Base-by-base conservation (phyloP, 2,797 vertebrate genomes). In the Buphagus erythrorhynchus region DNA sequence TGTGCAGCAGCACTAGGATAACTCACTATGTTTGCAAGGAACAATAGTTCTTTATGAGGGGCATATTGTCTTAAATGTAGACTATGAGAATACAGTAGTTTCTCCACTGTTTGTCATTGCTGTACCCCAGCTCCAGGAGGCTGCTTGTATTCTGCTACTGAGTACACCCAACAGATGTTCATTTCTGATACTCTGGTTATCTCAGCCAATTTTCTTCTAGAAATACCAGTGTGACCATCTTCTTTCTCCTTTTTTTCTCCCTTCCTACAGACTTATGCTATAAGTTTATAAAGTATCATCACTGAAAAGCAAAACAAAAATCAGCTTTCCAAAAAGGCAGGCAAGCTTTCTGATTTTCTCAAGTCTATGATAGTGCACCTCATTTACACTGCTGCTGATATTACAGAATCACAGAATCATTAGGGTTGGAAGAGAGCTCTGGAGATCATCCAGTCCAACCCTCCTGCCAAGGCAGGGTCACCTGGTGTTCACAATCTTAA, bases 301-400 rank as follows among this genome's bases (percentile, higher is more conserved):
- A 54, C 0, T 33, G 33, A 76, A 59, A 73, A 83, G 2, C 13
- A 40, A 82, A 85, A n/a, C 14, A 62, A 69, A 85, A 77, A 22
- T 19, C 38, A 57, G 22, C 36, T 55, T 48, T 38, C 46, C 25
- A 49, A 46, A 77, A 61, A 65, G 33, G 12, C 16, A 54, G 6
- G 13, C 5, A n/a, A 68, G 31, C 7, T 46, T 36, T 54, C 31
- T 31, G 18, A 72, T 33, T 49, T 58, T n/a, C 11, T 45, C 12
- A 17, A 28, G 24, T 13, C 26, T 15, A 0, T 3, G n/a, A 29
- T 0, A 22, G 11, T 1, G 5, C 46, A 83, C 43, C 31, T 68
- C 55, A 21, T 16, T 82, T 33, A 52, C 5, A 6, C 16, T 43
- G 22, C 36, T 90, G 26, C 5, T 55, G n/a, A 7, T 42, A 26